Base-by-base conservation (phyloP, 1,140 invertebrate species). In the Adoxophyes honmai region DNA sequence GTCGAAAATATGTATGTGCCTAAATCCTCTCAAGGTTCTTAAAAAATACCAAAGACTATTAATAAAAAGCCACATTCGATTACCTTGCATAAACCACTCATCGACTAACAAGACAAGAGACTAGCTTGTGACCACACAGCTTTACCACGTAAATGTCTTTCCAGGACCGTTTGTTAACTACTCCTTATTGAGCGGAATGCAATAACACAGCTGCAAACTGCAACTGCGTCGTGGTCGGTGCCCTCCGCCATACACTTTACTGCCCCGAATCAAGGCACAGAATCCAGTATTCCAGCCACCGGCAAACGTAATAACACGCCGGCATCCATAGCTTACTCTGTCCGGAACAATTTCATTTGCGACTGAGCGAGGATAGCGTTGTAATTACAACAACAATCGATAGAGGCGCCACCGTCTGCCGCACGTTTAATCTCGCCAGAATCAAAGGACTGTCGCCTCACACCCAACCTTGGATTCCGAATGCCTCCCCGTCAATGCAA, bases 381-480 rank as follows among this genome's bases (percentile, higher is more conserved):
- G 83, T 88, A 88, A 88, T 88, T 88, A 88, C 79, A 84, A 86
- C 85, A 88, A 88, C 85, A 88, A 88, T 88, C 82, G 85, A 88
- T 88, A 84, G 82, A 84, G 80, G 83, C 82, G 85, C 85, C 83
- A 86, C 85, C 85, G 85, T 88, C 82, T 88, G 85, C 85, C 80
- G 81, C 85, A 88, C 82, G 85, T 88, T 88, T 88, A 88, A 88
- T 88, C 82, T 88, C 82, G 81, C 81, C 75, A 79, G 81, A 88
- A 88, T 88, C 85, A 88, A 88, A 88, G 85, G 85, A 86, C 85
- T 75, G 82, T 77, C 80, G 78, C 81, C 81, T 84, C 85, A 81
- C 80, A 78, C 79, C 81, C 78, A 73, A 73, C 71, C 64, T 51
- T 62, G 60, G 67, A 78, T 73, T 67, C 68, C 62, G 70, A 70